phyloP scores from a whole-genome alignment of 2,797 vertebrate genomes.

The Propithecus deckenii region DNA sequence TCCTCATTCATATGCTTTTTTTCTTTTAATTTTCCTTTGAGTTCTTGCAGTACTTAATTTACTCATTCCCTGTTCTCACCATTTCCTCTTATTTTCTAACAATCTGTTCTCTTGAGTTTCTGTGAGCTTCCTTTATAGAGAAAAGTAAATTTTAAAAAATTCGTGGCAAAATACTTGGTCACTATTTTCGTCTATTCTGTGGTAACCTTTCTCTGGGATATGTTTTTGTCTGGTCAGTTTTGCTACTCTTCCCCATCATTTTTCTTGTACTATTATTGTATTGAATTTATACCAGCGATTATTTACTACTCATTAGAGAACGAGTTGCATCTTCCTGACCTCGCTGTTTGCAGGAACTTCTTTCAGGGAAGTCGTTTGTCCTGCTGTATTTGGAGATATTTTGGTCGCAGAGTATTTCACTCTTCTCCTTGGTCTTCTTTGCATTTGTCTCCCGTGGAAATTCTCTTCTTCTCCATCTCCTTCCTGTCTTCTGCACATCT shows the following conservation, averaged over 20 bases:
- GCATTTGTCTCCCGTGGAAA: not conserved
- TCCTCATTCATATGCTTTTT: not conserved
- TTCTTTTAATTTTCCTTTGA: not conserved
- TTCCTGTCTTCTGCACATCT: not conserved
- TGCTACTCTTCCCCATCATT: not conserved
- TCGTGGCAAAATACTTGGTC: not conserved
- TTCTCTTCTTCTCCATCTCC: not conserved
- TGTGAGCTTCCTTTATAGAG: not conserved
- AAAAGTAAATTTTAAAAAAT: not conserved
- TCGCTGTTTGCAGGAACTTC: not conserved
- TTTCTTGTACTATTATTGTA: not conserved
- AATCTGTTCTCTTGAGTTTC: not conserved
- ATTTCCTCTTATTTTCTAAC: not conserved
- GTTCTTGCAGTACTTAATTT: not conserved
- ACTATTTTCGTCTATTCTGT: not conserved
- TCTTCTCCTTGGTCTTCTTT: not conserved
- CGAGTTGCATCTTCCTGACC: not conserved
- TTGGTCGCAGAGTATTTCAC: not conserved
- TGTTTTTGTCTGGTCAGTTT: not conserved
- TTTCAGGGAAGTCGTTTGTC: not conserved
- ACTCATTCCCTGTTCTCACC: not conserved
- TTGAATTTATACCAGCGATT: not conserved
- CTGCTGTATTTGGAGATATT: not conserved
- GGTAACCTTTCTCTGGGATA: not conserved
- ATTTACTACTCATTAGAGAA: not conserved